phyloP scores from a whole-genome alignment of 2,888 invertebrate species.

The Habrosyne pyritoides region DNA sequence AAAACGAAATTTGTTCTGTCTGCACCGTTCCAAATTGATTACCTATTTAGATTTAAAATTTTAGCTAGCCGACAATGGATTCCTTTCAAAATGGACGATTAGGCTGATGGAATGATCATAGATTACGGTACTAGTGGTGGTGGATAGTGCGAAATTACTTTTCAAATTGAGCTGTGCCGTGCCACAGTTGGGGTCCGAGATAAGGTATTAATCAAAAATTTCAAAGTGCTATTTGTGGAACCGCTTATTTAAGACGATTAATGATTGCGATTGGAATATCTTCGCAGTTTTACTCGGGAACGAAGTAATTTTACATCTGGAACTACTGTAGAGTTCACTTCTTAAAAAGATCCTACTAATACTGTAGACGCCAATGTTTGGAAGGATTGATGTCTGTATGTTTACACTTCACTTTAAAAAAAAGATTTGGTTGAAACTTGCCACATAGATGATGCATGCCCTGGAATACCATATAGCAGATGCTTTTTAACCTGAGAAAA shows the following conservation, averaged over 20 bases:
- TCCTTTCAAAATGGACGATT: not conserved
- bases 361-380: too few species aligned
- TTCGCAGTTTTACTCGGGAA: not conserved
- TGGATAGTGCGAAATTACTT: slow-evolving; percentile 1
- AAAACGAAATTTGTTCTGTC: not conserved
- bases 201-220: not conserved
- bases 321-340: too few species aligned
- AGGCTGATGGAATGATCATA: not conserved
- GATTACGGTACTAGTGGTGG: not conserved
- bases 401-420: too few species aligned
- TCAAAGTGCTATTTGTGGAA: not conserved
- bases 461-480: too few species aligned
- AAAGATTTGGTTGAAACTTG: too few species aligned
- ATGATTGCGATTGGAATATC: not conserved
- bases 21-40: not conserved
- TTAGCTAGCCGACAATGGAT: not conserved
- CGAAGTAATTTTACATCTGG: too few species aligned
- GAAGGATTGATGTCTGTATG: too few species aligned
- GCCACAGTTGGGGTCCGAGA: not conserved
- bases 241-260: not conserved
- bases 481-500: too few species aligned
- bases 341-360: too few species aligned
- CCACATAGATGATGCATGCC: too few species aligned
- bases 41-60: not conserved
- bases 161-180: not conserved